These are phyloP conservation scores for Megaptera novaeangliae DNA, from an alignment of 2,113 vertebrate genomes.

Conservation along the genomic window DNA sequence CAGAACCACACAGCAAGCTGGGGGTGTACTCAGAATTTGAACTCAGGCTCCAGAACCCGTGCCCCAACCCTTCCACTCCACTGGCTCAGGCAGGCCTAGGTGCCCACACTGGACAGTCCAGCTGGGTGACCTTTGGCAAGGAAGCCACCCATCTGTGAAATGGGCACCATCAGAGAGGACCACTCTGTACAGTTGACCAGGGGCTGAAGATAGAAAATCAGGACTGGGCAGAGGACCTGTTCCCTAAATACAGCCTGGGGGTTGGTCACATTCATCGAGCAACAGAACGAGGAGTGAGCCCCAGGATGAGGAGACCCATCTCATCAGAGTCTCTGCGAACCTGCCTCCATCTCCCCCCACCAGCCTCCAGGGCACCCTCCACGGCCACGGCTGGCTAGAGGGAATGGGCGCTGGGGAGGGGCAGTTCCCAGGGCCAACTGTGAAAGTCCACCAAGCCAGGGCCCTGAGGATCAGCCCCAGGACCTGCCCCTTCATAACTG, in stretches of 20 bases:
- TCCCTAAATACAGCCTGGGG: not conserved
- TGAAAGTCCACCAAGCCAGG: not conserved
- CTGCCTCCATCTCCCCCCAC: not conserved
- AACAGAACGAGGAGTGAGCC: not conserved
- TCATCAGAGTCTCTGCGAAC: constrained; percentile 32
- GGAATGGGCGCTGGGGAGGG: too few species aligned
- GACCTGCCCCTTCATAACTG: not conserved
- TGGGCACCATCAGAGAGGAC: not conserved
- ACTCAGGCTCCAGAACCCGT: not conserved
- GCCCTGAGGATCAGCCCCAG: not conserved
- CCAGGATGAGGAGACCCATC: not conserved
- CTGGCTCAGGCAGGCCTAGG: not conserved
- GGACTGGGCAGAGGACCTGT: not conserved
- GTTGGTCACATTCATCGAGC: not conserved
- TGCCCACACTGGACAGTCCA: not conserved
- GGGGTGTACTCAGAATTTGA: not conserved
- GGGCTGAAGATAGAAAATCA: not conserved
- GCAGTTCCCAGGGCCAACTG: not conserved
- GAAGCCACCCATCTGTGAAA: not conserved
- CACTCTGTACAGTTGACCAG: not conserved
- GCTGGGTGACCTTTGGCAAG: not conserved
- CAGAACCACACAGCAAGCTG: not conserved
- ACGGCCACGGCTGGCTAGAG: not conserved
- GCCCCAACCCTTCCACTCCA: not conserved
- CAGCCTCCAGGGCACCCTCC: not conserved